Evolutionary conservation across 2,888 invertebrate genomes (phyloP).

Genomic region (Dryocosmus kuriphilus): DNA sequence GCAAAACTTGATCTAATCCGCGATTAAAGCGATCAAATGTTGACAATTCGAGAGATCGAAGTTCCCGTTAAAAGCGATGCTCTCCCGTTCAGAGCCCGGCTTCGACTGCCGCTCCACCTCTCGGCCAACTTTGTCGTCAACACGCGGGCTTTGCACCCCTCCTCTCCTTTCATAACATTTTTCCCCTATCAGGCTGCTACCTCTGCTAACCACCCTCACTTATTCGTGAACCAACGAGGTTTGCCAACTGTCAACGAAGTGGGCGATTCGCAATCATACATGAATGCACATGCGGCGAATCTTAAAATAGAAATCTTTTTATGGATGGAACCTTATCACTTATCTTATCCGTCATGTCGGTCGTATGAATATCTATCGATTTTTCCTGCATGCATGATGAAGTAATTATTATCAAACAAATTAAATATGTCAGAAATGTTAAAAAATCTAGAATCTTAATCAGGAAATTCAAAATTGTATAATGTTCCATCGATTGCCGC

Average conservation of each 20-base stretch:
- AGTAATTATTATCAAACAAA: too few species aligned
- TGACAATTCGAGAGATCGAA: background rate
- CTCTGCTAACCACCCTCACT: background rate
- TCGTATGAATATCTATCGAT: too few species aligned
- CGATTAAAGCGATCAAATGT: background rate
- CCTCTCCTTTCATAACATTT: background rate
- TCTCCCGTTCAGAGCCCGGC: constrained; percentile 66
- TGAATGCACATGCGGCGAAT: background rate
- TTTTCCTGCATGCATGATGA: too few species aligned
- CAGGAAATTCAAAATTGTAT: too few species aligned
- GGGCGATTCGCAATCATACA: background rate
- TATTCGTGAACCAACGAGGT: background rate
- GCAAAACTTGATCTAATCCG: background rate
- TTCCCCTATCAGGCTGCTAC: background rate
- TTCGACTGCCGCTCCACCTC: constrained; percentile 61
- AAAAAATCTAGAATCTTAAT: too few species aligned
- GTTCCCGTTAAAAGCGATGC: constrained; percentile 58
- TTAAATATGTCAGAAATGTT: too few species aligned
- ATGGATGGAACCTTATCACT: background rate
- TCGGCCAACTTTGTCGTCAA: constrained; percentile 63
- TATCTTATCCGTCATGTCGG: background rate
- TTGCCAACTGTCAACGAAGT: constrained; percentile 9
- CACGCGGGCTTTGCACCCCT: constrained; percentile 62
- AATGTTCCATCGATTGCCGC: too few species aligned
- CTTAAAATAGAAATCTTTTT: background rate